A percentile compares a stretch with the other conserved stretches of the same genome.
phyloP scores from a whole-genome alignment of 2,888 invertebrate genomes.

The Chaetogeoica ovagalla region DNA sequence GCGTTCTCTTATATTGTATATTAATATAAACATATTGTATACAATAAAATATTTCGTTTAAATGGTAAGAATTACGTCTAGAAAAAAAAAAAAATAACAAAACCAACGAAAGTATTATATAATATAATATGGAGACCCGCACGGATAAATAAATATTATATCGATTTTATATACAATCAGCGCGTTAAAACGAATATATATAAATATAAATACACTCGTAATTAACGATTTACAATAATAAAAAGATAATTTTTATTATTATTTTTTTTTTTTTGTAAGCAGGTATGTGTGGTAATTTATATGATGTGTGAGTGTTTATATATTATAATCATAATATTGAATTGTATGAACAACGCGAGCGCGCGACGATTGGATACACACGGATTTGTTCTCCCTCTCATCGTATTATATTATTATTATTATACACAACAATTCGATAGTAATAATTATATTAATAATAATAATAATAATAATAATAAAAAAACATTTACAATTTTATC shows the following conservation, averaged over 20 bases:
- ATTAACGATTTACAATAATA: slow-evolving; percentile 5
- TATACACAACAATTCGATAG: slow-evolving; percentile 6
- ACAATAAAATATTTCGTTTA: slow-evolving; percentile 32
- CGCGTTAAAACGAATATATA: slow-evolving; percentile 13
- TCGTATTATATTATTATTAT: too few relatives aligned
- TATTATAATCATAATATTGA: neutral
- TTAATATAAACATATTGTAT: neutral
- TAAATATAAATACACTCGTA: too few relatives aligned
- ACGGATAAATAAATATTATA: slow-evolving; percentile 6
- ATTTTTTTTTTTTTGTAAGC: slow-evolving; percentile 30
- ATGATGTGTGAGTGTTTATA: neutral
- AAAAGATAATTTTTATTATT: neutral
- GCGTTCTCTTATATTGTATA: slow-evolving; percentile 3
- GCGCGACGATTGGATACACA: too few relatives aligned
- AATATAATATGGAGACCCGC: slow-evolving; percentile 7
- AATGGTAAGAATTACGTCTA: slow-evolving; percentile 30
- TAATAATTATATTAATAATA: slow-evolving; percentile 10
- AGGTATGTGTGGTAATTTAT: slow-evolving; percentile 23
- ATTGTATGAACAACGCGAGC: neutral
- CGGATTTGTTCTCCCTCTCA: slow-evolving; percentile 18
- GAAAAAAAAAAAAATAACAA: neutral
- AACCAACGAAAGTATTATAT: neutral
- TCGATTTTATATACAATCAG: slow-evolving; percentile 20
- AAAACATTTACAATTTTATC: slow-evolving; percentile 22
- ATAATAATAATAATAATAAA: slow-evolving; percentile 40